Conservation (phyloP, 37 sponge, comb jelly and placozoan genomes). For the Axinella damicornis region DNA sequence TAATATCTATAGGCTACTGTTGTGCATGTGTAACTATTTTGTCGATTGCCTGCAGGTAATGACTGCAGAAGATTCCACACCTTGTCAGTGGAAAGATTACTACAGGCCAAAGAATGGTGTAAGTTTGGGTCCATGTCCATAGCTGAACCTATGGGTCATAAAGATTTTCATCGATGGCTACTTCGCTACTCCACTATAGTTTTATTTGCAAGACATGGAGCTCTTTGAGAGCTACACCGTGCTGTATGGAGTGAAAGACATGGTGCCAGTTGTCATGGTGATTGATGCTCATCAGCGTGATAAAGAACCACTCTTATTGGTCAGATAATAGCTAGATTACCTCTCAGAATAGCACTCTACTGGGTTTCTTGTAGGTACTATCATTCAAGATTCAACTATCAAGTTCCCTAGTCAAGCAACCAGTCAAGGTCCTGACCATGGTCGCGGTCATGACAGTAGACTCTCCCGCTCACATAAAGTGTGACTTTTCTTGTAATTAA, state of each 20-base stretch:
- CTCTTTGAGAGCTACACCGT: constrained; percentile 20
- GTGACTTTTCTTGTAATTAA: too few species aligned
- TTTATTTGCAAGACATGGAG: constrained; percentile 57
- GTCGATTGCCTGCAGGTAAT: constrained; percentile 1
- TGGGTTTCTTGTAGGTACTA: too few species aligned
- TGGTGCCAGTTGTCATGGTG: constrained; percentile 15
- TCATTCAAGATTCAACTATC: too few species aligned
- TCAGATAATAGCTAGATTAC: not conserved
- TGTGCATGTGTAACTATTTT: too few species aligned
- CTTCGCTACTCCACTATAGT: too few species aligned
- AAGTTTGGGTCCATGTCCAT: not conserved
- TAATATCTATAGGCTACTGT: too few species aligned
- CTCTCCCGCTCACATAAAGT: too few species aligned
- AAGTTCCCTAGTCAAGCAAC: too few species aligned
- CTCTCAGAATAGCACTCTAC: not conserved
- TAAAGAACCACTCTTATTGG: not conserved
- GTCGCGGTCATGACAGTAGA: too few species aligned
- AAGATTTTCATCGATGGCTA: too few species aligned
- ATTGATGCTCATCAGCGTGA: not conserved
- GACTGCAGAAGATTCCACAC: not conserved
- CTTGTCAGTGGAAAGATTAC: constrained; percentile 1
- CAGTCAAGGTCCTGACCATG: too few species aligned
- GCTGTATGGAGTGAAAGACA: constrained; percentile 32
- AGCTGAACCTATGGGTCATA: not conserved
- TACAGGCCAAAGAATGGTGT: constrained; percentile 23